Conservation (phyloP, 2,797 vertebrate species). For the Bufotes viridis region DNA sequence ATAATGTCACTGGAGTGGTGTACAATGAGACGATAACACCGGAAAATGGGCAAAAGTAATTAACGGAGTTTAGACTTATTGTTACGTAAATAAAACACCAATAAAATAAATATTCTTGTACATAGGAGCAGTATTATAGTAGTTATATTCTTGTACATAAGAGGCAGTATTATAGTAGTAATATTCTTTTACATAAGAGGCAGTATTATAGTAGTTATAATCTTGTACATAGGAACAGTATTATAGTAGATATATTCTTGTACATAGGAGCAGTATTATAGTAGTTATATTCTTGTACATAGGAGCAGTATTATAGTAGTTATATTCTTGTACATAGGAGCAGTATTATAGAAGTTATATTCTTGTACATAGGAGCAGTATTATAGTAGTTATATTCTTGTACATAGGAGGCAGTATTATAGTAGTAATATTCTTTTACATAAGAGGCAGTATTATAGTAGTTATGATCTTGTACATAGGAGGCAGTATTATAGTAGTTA, state of each 20-base stretch:
- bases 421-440: too few species aligned
- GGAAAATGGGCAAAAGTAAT: neutral
- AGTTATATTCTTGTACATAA: neutral
- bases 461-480: too few species aligned
- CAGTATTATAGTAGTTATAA: slow-evolving; percentile 18
- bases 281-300: slow-evolving; percentile 27
- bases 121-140: neutral
- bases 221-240: slow-evolving; percentile 12
- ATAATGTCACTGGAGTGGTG: neutral
- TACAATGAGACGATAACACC: neutral
- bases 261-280: slow-evolving; percentile 14
- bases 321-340: slow-evolving; percentile 17
- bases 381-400: slow-evolving; percentile 26
- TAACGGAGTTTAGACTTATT: neutral
- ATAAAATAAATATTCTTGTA: neutral
- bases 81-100: neutral
- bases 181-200: neutral
- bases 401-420: too few species aligned
- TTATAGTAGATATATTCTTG: slow-evolving; percentile 27
- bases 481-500: too few species aligned
- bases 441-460: too few species aligned
- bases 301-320: slow-evolving; percentile 10
- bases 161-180: slow-evolving; percentile 11
- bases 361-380: slow-evolving; percentile 9
- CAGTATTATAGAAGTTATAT: slow-evolving; percentile 20